A percentile compares a stretch with the other conserved stretches of the same genome.
Evolutionary conservation across 2,113 vertebrate genomes (phyloP).

Genomic region (Phyllostomus discolor): DNA sequence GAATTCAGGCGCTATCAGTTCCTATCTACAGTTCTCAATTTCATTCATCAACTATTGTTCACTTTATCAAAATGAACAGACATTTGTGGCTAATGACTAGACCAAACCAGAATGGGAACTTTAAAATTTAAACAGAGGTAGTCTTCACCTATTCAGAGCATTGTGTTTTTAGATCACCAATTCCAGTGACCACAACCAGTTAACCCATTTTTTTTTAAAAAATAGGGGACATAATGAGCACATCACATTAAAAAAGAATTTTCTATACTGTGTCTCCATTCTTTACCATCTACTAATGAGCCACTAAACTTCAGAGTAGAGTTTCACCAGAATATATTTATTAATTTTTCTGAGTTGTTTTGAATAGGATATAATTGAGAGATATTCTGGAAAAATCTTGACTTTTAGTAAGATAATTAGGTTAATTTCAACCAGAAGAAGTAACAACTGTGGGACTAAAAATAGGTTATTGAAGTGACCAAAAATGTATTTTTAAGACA

Average conservation of each 20-base stretch:
- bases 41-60: background rate
- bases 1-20: background rate
- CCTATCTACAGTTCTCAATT: background rate
- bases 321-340: background rate
- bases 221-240: background rate
- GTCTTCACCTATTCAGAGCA: background rate
- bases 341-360: background rate
- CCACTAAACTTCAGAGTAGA: background rate
- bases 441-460: background rate
- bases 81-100: background rate
- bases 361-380: background rate
- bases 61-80: background rate
- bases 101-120: background rate
- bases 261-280: background rate
- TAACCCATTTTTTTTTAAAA: background rate
- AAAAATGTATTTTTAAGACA: constrained; percentile 10
- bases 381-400: background rate
- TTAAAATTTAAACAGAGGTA: background rate
- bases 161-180: background rate
- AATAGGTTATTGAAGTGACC: background rate
- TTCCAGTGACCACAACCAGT: background rate
- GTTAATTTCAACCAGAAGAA: background rate
- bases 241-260: background rate
- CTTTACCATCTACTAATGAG: background rate
- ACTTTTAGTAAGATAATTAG: background rate